Evolutionary conservation across 2,113 vertebrate genomes (phyloP), one percentile per base, ranked within the genome.

Genomic region (Ctenomys sociabilis): DNA sequence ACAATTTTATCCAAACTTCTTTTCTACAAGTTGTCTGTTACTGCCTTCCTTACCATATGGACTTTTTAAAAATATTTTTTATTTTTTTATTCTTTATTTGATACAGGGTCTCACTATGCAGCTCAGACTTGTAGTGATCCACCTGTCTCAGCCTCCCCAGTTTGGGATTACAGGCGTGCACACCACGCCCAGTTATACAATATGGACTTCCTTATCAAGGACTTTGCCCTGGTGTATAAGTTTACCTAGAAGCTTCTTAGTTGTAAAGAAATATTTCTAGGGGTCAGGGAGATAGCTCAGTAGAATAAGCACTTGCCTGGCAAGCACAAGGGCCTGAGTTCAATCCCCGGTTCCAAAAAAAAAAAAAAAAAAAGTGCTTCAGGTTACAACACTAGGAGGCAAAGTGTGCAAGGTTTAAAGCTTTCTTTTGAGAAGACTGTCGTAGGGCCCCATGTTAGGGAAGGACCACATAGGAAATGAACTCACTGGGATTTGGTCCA

Each of bases 1-100:
- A 52, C 61, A 78, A 94, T 22, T 96, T 70, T 63, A 54, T 78
- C 52, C 59, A 91, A 78, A 78, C 75, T 8, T 90, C 37, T 93
- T 82, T 54, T 88, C 66, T 37, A 0, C 10, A 77, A 16, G 63
- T 30, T 82, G 4, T 68, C 77, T 91, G 3, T 83, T 83, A 68
- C 59, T 83, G 4, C 59, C 22, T 87, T 83, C 28, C 63, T 68
- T 35, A 68, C 30, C 10, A 52, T 35, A 66, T 16, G 30, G 32
- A 59, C 37, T 84, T 66, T 57, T 57, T 57, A 1, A 57, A 57
- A 16, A 57, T 4, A 17, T 3, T 2, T 57, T 5, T 57, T 57
- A 57, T 19, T 57, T 57, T 17, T 57, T 57, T 57, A 0, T 57
- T 57, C 19, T 17, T 14, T 12, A 54, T 54, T 54, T 54, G 54